Evolutionary conservation across 2,888 invertebrate genomes (phyloP).

Genomic region (Lasioglossum pauxillum): DNA sequence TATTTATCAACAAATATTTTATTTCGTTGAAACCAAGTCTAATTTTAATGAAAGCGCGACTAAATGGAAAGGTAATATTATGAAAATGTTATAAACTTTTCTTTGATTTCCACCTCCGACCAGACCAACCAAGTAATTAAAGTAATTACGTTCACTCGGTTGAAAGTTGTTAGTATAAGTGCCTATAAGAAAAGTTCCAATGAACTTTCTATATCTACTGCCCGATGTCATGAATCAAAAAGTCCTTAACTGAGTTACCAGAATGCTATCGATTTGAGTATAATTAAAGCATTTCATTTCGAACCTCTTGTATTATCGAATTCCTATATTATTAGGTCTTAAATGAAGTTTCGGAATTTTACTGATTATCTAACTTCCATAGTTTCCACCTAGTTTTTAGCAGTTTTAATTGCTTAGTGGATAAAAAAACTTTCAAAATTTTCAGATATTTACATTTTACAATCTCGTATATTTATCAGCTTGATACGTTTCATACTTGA

Average conservation of each 20-base stretch:
- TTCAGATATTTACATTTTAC: background rate
- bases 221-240: slow-evolving; percentile 4
- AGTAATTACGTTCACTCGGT: slow-evolving; percentile 1
- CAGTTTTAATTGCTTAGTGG: background rate
- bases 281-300: slow-evolving; percentile 6
- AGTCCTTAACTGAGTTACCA: background rate
- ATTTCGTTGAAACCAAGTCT: background rate
- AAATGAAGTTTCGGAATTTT: background rate
- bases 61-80: background rate
- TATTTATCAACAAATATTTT: background rate
- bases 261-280: background rate
- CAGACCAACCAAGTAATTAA: background rate
- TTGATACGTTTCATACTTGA: background rate
- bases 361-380: background rate
- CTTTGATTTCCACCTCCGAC: background rate
- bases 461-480: background rate
- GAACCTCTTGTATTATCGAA: background rate
- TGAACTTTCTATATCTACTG: background rate
- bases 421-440: background rate
- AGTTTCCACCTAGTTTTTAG: background rate
- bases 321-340: background rate
- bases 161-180: slow-evolving; percentile 6
- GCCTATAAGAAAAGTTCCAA: slow-evolving; percentile 8
- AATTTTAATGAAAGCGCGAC: background rate
- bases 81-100: background rate